Evolutionary conservation across 2,113 vertebrate genomes (phyloP), one percentile per base, ranked within the genome.

Genomic region (Podiceps cristatus): DNA sequence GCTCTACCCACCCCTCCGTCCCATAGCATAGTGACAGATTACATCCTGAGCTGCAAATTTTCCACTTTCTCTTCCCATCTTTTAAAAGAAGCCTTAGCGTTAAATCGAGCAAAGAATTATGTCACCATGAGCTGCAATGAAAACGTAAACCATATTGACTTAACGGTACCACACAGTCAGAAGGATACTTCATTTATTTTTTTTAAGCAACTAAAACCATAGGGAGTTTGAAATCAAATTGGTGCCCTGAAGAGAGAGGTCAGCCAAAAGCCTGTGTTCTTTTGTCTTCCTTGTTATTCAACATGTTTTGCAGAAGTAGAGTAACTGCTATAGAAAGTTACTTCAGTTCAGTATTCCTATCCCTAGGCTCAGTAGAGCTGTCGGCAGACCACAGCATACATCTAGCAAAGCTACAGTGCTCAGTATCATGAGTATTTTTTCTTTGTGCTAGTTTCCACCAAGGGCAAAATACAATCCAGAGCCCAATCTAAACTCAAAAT

Each of bases 391-490:
- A 33, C 17, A 44, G 42, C 5, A 17, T 31, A 49, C 44, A 71
- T 56, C 40, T 49, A 86, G 76, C 18, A 81, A 56, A 75, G 49
- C 5, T 62, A 11, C 31, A 45, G 52, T 40, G 10, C 15, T 78
- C 9, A 0, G 20, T 25, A 45, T 85, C 81, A 49, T 0, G 0
- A 44, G 16, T 56, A 15, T 71, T 92, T 83, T 22, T 53, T 76
- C 49, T 88, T 50, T 62, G 18, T 53, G 27, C 13, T 91, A 75
- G 89, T 91, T 87, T 88, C 82, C 66, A 89, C 53, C 63, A 78
- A 92, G 76, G 45, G 80, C n/a, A 88, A 94, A 93, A 88, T 93
- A 63, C 53, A 93, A 53, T 11, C 45, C 49, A 31, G 40, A 95
- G 23, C 17, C 17, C 24, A 42, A 27, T 42, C 42, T 82, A 55